Base-by-base conservation (phyloP, 2,888 invertebrate genomes). In the Temnothorax rugatulus region DNA sequence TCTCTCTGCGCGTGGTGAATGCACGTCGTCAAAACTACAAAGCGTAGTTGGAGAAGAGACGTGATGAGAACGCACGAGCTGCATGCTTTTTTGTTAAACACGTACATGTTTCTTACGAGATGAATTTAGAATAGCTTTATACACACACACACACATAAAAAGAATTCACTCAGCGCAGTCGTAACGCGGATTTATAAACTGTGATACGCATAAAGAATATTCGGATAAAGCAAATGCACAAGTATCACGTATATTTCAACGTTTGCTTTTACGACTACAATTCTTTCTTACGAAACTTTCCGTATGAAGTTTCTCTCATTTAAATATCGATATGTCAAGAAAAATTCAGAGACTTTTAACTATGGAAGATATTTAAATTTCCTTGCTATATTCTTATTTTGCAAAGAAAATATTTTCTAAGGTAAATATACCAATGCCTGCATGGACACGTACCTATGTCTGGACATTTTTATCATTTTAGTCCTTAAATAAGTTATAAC, bases 11-110 rank as follows among this genome's bases (percentile, higher is more conserved):
- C 83, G 81, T 79, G 71, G 64, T 84, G 82, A 75, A 61, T 83
- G 38, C 63, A 83, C 79, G 75, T 89, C 84, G 76, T 82, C 84
- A 76, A 82, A 85, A 88, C 86, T 83, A 79, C 82, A 77, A 68
- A 71, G 73, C 64, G 66, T 71, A 82, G 84, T 84, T 25, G 21
- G 81, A 85, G 84, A 81, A 79, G 82, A 84, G 76, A 87, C 82
- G 86, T 84, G 83, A 61, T 81, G 73, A 77, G 59, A 88, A 88
- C 82, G 83, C 68, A 83, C 75, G 84, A 82, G 74, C n/a, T 54
- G 84, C 82, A 54, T 76, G 61, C 64, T 84, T 69, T 81, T 81
- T 81, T 81, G 79, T 71, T 81, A 81, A 81, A 79, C 79, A 81
- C 47, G 79, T 71, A 71, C 59, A 71, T 52, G 47, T 81, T 81